Conservation (phyloP, 2,888 invertebrate species). For the Pinctada fucata region DNA sequence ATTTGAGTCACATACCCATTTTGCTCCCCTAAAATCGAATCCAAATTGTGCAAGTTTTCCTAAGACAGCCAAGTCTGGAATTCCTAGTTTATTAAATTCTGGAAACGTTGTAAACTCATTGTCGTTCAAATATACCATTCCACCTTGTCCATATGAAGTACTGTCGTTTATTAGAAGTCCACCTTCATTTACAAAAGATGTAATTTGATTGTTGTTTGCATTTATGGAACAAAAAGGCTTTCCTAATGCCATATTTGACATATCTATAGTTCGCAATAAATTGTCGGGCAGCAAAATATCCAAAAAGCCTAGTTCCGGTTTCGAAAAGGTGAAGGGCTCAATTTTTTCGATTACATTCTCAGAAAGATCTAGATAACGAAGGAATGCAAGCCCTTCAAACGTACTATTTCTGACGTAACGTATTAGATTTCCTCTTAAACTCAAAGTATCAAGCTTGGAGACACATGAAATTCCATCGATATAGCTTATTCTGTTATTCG, state of each 20-base stretch:
- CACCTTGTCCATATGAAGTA: slow-evolving; percentile 34
- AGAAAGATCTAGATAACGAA: slow-evolving; percentile 2
- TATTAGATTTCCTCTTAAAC: slow-evolving; percentile 10
- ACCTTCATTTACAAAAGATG: slow-evolving; percentile 23
- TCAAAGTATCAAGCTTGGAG: background rate
- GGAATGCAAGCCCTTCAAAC: background rate
- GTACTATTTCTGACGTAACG: background rate
- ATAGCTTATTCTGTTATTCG: background rate
- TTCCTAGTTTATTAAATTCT: slow-evolving; percentile 32
- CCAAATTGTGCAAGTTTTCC: slow-evolving; percentile 37
- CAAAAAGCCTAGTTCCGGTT: background rate
- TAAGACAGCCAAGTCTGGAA: slow-evolving; percentile 23
- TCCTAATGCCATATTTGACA: slow-evolving; percentile 29
- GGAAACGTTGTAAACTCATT: slow-evolving; percentile 36
- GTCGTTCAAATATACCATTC: slow-evolving; percentile 26
- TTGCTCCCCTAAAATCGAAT: slow-evolving; percentile 35
- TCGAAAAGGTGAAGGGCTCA: background rate
- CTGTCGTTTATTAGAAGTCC: background rate
- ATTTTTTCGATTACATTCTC: background rate
- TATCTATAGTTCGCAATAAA: slow-evolving; percentile 17
- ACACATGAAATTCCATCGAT: slow-evolving; percentile 18
- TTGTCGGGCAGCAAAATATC: background rate
- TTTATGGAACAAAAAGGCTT: slow-evolving; percentile 34
- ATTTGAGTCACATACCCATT: slow-evolving; percentile 40
- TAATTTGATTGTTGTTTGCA: slow-evolving; percentile 37